Evolutionary conservation across 1,140 invertebrate species (phyloP).

Genomic region (Musca vetustissima): DNA sequence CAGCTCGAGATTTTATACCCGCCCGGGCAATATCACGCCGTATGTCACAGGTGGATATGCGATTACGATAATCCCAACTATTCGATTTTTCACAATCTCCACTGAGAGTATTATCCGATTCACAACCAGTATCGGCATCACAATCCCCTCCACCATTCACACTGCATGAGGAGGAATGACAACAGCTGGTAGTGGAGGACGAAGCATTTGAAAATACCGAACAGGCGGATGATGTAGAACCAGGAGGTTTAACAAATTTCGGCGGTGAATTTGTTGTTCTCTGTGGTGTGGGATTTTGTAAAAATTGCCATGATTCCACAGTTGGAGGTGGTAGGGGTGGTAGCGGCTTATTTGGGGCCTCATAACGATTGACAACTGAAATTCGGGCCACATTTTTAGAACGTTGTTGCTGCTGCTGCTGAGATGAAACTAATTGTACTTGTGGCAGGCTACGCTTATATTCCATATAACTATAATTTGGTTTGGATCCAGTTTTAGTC

Average conservation of each 20-base stretch:
- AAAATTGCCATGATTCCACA: constrained; percentile 41
- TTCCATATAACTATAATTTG: constrained; percentile 12
- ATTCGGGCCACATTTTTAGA: neutral
- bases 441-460: neutral
- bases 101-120: constrained; percentile 29
- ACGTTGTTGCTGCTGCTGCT: no score
- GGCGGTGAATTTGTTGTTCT: constrained; percentile 18
- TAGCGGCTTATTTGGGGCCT: constrained; percentile 10
- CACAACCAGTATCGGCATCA: neutral
- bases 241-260: neutral
- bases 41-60: constrained; percentile 31
- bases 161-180: neutral
- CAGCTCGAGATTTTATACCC: constrained; percentile 41
- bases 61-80: constrained; percentile 40
- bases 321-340: constrained; percentile 34
- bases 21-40: constrained; percentile 30
- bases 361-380: neutral
- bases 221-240: no score
- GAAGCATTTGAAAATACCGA: no score
- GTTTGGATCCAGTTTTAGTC: constrained; percentile 29
- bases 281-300: constrained; percentile 28
- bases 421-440: neutral
- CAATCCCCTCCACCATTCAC: no score
- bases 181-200: neutral
- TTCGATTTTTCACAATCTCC: constrained; percentile 38